These are phyloP conservation scores for Mya arenaria DNA, from an alignment of 1,140 invertebrate species.

Conservation along the genomic window DNA sequence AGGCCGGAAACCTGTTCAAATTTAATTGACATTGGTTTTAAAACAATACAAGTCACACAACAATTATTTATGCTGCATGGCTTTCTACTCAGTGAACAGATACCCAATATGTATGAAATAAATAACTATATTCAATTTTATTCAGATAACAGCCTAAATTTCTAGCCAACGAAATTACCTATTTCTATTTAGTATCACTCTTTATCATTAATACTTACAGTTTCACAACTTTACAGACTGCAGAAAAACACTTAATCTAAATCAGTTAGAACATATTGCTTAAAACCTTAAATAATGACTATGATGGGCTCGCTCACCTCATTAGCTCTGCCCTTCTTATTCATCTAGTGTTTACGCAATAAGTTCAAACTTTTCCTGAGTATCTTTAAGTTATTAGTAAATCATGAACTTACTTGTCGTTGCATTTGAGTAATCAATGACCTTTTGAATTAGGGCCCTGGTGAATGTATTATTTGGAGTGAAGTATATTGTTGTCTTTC, in stretches of 20 bases:
- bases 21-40: neutral
- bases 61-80: no score
- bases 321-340: neutral
- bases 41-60: no score
- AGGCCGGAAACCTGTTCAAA: no score
- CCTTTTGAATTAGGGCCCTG: slow-evolving; percentile 39
- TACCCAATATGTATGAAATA: no score
- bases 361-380: neutral
- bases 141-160: neutral
- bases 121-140: neutral
- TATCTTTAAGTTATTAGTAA: neutral
- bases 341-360: neutral
- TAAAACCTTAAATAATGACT: neutral
- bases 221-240: neutral
- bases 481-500: slow-evolving; percentile 33
- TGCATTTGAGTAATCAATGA: neutral
- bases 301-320: neutral
- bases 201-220: neutral
- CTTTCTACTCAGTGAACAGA: no score
- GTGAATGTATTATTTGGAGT: slow-evolving; percentile 46
- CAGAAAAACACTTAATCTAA: no score
- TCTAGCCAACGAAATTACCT: neutral
- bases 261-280: neutral
- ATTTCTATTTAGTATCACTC: neutral
- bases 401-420: slow-evolving; percentile 20